A percentile compares a stretch with the other conserved stretches of the same genome.
phyloP scores from a whole-genome alignment of 2,888 invertebrate species.

The Craniophora ligustri region DNA sequence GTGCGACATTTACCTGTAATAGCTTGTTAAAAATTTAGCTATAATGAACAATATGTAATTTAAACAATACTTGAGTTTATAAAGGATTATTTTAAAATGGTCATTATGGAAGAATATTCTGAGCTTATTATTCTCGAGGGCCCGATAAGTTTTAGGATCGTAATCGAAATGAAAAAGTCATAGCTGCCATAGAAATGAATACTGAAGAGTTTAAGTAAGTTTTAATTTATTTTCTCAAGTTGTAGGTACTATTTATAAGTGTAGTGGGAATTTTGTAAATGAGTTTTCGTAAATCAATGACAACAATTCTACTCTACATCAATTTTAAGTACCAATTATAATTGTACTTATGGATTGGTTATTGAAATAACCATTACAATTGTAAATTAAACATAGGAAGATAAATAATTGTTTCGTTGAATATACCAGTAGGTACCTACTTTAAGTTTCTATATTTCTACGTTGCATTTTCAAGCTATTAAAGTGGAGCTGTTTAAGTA shows the following conservation, averaged over 20 bases:
- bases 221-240: conserved; percentile 21
- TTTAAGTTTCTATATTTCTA: conserved; percentile 24
- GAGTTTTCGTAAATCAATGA: background rate
- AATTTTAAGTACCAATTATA: conserved; percentile 2
- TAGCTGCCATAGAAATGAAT: conserved; percentile 21
- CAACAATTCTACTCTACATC: background rate
- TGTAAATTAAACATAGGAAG: no score
- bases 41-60: conserved; percentile 9
- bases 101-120: conserved; percentile 19
- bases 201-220: conserved; percentile 4
- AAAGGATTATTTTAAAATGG: conserved; percentile 36
- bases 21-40: conserved; percentile 14
- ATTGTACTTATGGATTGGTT: background rate
- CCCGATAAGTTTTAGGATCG: conserved; percentile 22
- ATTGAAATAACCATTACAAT: background rate
- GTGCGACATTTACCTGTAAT: conserved; percentile 13
- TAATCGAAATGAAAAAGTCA: conserved; percentile 37
- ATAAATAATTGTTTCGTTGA: no score
- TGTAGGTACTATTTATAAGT: conserved; percentile 2
- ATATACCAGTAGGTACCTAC: no score
- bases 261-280: conserved; percentile 1
- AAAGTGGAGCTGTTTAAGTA: conserved; percentile 43
- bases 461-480: conserved; percentile 43
- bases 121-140: conserved; percentile 28
- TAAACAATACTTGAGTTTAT: conserved; percentile 18